phyloP scores from a whole-genome alignment of 2,113 vertebrate species.

The Myotis brandtii region DNA sequence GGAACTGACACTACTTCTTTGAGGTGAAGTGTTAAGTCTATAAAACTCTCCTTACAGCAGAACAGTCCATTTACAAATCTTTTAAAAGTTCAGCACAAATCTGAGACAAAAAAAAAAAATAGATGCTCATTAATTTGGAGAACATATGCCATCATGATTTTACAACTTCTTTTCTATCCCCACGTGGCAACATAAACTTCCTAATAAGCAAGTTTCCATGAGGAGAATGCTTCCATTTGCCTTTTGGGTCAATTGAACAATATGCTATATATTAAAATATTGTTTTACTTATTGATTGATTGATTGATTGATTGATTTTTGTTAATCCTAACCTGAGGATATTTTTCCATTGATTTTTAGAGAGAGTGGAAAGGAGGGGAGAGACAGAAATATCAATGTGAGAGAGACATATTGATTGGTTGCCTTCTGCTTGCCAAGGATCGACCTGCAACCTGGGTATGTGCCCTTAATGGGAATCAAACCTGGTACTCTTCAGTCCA shows the following conservation, averaged over 20 bases:
- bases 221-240: neutral
- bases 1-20: neutral
- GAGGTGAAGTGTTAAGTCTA: neutral
- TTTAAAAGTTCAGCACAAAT: neutral
- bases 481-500: too few species aligned
- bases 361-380: too few species aligned
- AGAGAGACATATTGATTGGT: too few species aligned
- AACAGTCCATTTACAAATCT: neutral
- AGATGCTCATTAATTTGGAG: conserved; percentile 49
- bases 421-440: too few species aligned
- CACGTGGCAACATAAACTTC: neutral
- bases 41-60: neutral
- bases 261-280: neutral
- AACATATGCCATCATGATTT: neutral
- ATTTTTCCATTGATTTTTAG: too few species aligned
- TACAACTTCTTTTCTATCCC: neutral
- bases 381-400: too few species aligned
- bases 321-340: too few species aligned
- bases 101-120: neutral
- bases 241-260: neutral
- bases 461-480: too few species aligned
- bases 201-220: neutral
- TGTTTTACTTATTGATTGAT: too few species aligned
- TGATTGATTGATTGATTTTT: too few species aligned
- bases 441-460: too few species aligned